Percentiles rank a stretch among this genome's conserved stretches.
These are phyloP conservation scores for Cephus sareptanus DNA, from an alignment of 2,888 invertebrate species.

Conservation along the genomic window DNA sequence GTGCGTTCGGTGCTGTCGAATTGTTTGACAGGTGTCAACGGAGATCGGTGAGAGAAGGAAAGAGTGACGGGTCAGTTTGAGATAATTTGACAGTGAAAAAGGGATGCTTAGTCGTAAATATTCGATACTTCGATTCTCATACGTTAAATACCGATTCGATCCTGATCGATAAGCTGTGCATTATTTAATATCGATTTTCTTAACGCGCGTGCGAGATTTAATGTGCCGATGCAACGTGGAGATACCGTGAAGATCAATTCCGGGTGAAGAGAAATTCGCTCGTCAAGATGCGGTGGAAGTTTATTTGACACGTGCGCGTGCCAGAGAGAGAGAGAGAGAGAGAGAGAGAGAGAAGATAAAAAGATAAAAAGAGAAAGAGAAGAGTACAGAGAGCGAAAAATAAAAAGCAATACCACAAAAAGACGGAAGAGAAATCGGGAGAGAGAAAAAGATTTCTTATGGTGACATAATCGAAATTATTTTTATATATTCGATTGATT, in stretches of 20 bases:
- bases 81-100: neutral
- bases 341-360: too few species aligned
- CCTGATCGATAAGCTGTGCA: neutral
- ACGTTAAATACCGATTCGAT: neutral
- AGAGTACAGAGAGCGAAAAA: neutral
- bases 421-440: neutral
- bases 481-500: neutral
- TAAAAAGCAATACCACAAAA: neutral
- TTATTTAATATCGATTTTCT: neutral
- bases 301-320: conserved; percentile 24
- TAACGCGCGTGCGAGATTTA: neutral
- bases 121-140: neutral
- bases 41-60: neutral
- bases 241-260: neutral
- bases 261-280: neutral
- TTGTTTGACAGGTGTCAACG: neutral
- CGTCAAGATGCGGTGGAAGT: conserved; percentile 37
- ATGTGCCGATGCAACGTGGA: neutral
- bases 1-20: neutral
- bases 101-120: neutral
- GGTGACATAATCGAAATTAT: conserved; percentile 17
- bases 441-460: conserved; percentile 5
- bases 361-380: neutral
- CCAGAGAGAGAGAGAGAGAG: neutral
- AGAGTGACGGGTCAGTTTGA: neutral